Evolutionary conservation across 2,797 vertebrate genomes (phyloP), one percentile per base, ranked within the genome.

Genomic region (Aphelocoma californica): DNA sequence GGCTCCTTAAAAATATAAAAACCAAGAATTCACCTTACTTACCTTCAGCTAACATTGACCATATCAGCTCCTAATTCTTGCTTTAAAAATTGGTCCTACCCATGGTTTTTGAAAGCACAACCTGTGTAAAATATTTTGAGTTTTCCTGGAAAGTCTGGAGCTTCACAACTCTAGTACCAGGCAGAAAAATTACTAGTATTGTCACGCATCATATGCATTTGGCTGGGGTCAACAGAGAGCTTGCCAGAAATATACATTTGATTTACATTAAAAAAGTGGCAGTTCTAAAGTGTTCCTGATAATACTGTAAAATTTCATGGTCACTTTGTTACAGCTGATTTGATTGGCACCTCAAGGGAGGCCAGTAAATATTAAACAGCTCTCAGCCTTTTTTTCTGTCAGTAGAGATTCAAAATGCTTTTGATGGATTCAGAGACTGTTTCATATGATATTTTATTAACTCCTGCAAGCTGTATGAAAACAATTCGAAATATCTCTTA

Each of bases 361-460:
- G n/a, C 60, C 72, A 93, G 81, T 10, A 81, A 92, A 80, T 85
- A 95, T 90, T 84, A 88, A 89, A 65, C 40, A 91, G 31, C 36
- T 61, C 64, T 86, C 72, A 86, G 81, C 23, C 56, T 78, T 78
- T 82, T 90, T 81, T 57, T n/a, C 47, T 81, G 56, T 53, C 85
- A 90, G 79, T 74, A 60, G 53, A 93, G 34, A 94, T 69, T 73
- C 44, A 87, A 86, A 97, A 90, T 62, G 64, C 80, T 88, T 95
- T 58, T 67, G 77, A 69, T 85, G 64, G 42, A 96, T 94, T 96
- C 86, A 90, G 86, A 83, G 64, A 54, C 38, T 77, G 66, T 83
- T 88, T 95, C 93, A 70, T 79, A 92, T 73, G 78, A 78, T 96
- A 97, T 95, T 97, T 97, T 91, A 95, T 96, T 96, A 96, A 86